Evolutionary conservation across 1,140 invertebrate species (phyloP), one percentile per base, ranked within the genome.

Genomic region (Brachionus paranguensis): DNA sequence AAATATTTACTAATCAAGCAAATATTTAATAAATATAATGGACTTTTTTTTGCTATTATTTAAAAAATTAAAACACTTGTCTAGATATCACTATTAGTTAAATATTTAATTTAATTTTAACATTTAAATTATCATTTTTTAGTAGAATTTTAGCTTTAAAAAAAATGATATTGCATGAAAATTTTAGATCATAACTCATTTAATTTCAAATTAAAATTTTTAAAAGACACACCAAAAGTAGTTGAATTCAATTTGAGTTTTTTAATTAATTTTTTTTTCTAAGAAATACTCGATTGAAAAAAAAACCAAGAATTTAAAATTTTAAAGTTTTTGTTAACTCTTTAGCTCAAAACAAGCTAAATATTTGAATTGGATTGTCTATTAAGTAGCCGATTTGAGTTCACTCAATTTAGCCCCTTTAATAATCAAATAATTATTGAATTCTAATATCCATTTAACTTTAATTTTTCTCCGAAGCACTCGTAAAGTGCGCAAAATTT

Each of bases 11-110:
- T 24, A 24, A 68, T 33, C 41, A 72, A 72, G 14, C 68, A 72
- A 72, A 72, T 72, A 72, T 72, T 72, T 72, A 72, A 72, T 72
- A 72, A 72, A 72, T 60, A 20, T 20, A 45, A 20, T 43, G 37
- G n/a, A 72, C 17, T 72, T 43, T 20, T 72, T 72, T 43, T 29
- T 37, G 6, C 68, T 72, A 72, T 43, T 72, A 72, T 72, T 72
- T n/a, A 41, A 37, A 72, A 37, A 37, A 37, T 20, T 10, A 72
- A 43, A 17, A 72, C n/a, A 17, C 68, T 20, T 43, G 68, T 43
- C 33, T 43, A 43, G 17, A 20, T 43, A 41, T 17, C 14, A 60
- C 53, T 60, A 20, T 60, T 60, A 60, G 53, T 60, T 60, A 60
- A 60, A 60, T 60, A 60, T 60, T 60, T 60, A 60, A 20, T 60